Percentiles rank a stretch among this genome's conserved stretches.
Evolutionary conservation across 92 coral and sea anemone species (phyloP).

Genomic region (Pocillopora grandis): DNA sequence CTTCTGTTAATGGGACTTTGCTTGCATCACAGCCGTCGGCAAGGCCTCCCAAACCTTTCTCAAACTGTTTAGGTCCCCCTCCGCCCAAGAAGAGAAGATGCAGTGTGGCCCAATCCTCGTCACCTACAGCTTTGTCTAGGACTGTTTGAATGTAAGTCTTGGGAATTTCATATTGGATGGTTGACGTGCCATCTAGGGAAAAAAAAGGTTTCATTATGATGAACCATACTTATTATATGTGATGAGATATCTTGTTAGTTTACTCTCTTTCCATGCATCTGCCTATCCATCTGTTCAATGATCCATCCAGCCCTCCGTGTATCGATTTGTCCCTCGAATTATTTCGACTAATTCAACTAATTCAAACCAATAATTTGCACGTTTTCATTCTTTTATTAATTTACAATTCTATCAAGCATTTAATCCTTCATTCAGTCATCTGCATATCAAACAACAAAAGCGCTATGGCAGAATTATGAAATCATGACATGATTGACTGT

Average conservation of each 20-base stretch:
- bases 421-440: neutral
- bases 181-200: conserved; percentile 67
- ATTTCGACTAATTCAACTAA: no score
- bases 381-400: neutral
- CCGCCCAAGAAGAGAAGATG: conserved; percentile 82
- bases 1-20: conserved; percentile 60
- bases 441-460: no score
- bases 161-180: conserved; percentile 57
- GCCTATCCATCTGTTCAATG: no score
- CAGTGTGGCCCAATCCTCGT: conserved; percentile 74
- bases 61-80: conserved; percentile 58
- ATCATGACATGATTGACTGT: no score
- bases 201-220: no score
- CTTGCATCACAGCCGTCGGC: conserved; percentile 78
- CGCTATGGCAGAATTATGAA: no score
- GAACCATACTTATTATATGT: no score
- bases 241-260: no score
- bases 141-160: conserved; percentile 36
- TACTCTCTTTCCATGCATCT: no score
- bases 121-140: conserved; percentile 45
- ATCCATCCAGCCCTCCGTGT: no score
- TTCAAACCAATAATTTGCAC: no score
- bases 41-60: conserved; percentile 76
- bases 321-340: no score
- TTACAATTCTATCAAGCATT: neutral